A percentile compares a stretch with the other conserved stretches of the same genome.
These are phyloP conservation scores for Euwallacea fornicatus DNA, from an alignment of 1,140 invertebrate species.

Conservation along the genomic window DNA sequence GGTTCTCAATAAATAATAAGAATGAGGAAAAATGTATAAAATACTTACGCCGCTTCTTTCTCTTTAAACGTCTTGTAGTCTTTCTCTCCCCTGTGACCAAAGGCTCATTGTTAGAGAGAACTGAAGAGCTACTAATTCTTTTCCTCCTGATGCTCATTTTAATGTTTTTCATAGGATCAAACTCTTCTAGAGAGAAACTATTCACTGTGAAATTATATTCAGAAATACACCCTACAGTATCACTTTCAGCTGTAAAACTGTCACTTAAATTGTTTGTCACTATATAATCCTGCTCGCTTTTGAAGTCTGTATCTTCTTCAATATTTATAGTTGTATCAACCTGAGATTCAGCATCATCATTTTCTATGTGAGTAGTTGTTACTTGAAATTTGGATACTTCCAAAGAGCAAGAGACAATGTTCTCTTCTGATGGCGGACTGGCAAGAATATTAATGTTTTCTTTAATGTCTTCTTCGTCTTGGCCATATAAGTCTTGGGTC, in stretches of 20 bases:
- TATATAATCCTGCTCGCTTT: slow-evolving; percentile 34
- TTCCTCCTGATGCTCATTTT: slow-evolving; percentile 53
- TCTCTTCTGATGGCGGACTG: slow-evolving; percentile 35
- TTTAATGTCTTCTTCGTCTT: slow-evolving; percentile 45
- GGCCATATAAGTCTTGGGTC: slow-evolving; percentile 47
- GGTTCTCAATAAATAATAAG: background rate
- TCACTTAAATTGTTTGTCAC: slow-evolving; percentile 37
- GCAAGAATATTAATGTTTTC: slow-evolving; percentile 39
- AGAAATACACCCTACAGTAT: slow-evolving; percentile 36
- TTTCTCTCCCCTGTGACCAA: slow-evolving; percentile 43
- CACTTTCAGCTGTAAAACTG: slow-evolving; percentile 44
- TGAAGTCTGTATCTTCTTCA: slow-evolving; percentile 36
- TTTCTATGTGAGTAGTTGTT: slow-evolving; percentile 17
- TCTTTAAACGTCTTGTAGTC: slow-evolving; percentile 41
- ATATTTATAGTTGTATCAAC: slow-evolving; percentile 22
- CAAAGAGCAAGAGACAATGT: slow-evolving; percentile 38
- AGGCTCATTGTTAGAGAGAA: slow-evolving; percentile 48
- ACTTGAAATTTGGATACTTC: slow-evolving; percentile 37
- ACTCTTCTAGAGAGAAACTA: slow-evolving; percentile 41
- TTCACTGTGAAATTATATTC: slow-evolving; percentile 46
- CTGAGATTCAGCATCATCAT: slow-evolving; percentile 43
- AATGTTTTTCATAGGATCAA: slow-evolving; percentile 51
- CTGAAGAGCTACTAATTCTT: slow-evolving; percentile 50
- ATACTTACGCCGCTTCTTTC: slow-evolving; percentile 45
- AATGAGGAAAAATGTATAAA: background rate